A percentile compares a stretch with the other conserved stretches of the same genome.
phyloP scores from a whole-genome alignment of 2,888 invertebrate genomes.

The Agrochola macilenta region DNA sequence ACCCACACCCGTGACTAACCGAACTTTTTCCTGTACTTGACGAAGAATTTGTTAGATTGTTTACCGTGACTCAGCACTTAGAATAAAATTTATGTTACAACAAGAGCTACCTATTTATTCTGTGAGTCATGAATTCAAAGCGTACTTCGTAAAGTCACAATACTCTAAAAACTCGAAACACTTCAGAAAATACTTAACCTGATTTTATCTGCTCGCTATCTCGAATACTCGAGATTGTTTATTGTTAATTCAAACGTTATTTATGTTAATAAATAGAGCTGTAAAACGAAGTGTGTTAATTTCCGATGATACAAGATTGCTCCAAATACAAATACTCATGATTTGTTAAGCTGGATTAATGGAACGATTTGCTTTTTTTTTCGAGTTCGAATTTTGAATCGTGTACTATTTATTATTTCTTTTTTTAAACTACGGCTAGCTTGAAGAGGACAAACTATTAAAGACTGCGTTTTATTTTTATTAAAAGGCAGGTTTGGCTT shows the following conservation, averaged over 20 bases:
- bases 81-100: slow-evolving; percentile 27
- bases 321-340: slow-evolving; percentile 35
- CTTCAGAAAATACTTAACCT: slow-evolving; percentile 48
- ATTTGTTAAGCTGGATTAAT: slow-evolving; percentile 26
- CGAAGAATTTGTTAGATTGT: slow-evolving; percentile 29
- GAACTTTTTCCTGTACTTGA: slow-evolving; percentile 16
- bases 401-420: neutral
- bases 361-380: neutral
- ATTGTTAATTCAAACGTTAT: slow-evolving; percentile 34
- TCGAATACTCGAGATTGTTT: slow-evolving; percentile 45
- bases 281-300: slow-evolving; percentile 32
- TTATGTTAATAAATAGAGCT: slow-evolving; percentile 25
- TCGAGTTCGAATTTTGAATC: slow-evolving; percentile 17
- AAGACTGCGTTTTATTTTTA: neutral
- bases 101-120: slow-evolving; percentile 29
- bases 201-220: slow-evolving; percentile 38
- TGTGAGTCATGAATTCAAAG: slow-evolving; percentile 47
- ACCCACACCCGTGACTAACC: slow-evolving; percentile 40
- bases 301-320: slow-evolving; percentile 21
- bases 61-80: slow-evolving; percentile 52
- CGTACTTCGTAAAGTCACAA: slow-evolving; percentile 26
- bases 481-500: neutral
- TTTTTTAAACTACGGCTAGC: too few species aligned
- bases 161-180: slow-evolving; percentile 28
- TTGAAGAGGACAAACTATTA: neutral